A percentile compares a stretch with the other conserved stretches of the same genome.
These are phyloP conservation scores for Cosmia trapezina DNA, from an alignment of 2,888 invertebrate genomes.

Conservation along the genomic window DNA sequence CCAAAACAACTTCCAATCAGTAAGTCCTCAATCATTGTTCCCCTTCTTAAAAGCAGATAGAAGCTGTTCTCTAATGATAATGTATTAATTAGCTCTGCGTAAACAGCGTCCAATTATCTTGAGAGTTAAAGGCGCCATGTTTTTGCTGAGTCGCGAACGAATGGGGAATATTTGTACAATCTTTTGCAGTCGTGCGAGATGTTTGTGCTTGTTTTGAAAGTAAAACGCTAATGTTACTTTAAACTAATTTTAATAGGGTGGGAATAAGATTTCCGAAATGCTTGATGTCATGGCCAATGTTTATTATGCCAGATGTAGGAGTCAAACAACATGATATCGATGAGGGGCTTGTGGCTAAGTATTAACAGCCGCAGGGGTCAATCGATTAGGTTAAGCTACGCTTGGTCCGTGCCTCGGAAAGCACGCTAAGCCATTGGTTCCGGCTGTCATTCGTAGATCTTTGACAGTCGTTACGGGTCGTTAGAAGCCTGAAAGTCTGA, in stretches of 20 bases:
- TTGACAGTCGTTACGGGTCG: neutral
- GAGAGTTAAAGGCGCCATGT: constrained; percentile 69
- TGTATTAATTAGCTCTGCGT: constrained; percentile 74
- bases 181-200: constrained; percentile 32
- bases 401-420: neutral
- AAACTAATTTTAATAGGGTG: neutral
- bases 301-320: no score
- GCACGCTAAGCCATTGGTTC: neutral
- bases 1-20: constrained; percentile 28
- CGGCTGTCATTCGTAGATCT: neutral
- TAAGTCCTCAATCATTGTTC: constrained; percentile 20
- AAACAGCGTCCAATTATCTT: constrained; percentile 77
- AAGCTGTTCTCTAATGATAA: constrained; percentile 70
- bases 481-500: neutral
- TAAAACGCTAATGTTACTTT: neutral
- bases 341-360: no score
- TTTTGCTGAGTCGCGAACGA: constrained; percentile 60
- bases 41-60: constrained; percentile 35
- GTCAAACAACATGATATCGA: no score
- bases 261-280: neutral
- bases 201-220: constrained; percentile 30
- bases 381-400: no score
- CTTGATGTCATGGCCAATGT: neutral
- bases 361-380: no score
- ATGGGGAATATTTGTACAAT: constrained; percentile 33